A percentile compares a stretch with the other conserved stretches of the same genome.
Evolutionary conservation across 1,140 invertebrate species (phyloP).

Genomic region (Melitaea cinxia): DNA sequence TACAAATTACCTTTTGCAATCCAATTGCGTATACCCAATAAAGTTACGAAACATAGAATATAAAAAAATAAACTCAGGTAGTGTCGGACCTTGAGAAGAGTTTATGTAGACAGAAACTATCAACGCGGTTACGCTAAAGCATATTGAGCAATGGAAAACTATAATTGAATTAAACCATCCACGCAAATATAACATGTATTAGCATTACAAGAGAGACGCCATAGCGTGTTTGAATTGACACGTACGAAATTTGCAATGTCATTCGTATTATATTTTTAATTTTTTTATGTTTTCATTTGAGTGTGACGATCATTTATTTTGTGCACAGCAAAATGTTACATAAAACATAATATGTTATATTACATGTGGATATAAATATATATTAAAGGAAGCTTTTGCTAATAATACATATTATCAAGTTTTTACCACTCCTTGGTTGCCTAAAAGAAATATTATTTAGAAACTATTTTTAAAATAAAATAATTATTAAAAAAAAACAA

Average conservation of each 20-base stretch:
- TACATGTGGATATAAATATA: too few species aligned
- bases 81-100: conserved; percentile 18
- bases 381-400: too few species aligned
- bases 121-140: conserved; percentile 16
- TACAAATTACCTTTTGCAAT: background rate
- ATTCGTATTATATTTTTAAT: too few species aligned
- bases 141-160: conserved; percentile 10
- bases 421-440: too few species aligned
- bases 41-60: background rate
- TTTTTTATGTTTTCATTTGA: too few species aligned
- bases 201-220: conserved; percentile 3
- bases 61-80: conserved; percentile 10
- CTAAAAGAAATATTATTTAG: too few species aligned
- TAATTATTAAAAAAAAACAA: too few species aligned
- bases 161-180: conserved; percentile 5
- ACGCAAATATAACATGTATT: conserved; percentile 19
- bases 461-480: too few species aligned
- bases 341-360: too few species aligned
- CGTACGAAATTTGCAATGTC: conserved; percentile 3
- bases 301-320: too few species aligned
- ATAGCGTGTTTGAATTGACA: conserved; percentile 2
- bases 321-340: too few species aligned
- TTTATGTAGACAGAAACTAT: conserved; percentile 22
- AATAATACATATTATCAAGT: too few species aligned
- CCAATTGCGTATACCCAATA: background rate